Base-by-base conservation (phyloP, 92 coral and sea anemone species). In the Zoanthus gigantus region DNA sequence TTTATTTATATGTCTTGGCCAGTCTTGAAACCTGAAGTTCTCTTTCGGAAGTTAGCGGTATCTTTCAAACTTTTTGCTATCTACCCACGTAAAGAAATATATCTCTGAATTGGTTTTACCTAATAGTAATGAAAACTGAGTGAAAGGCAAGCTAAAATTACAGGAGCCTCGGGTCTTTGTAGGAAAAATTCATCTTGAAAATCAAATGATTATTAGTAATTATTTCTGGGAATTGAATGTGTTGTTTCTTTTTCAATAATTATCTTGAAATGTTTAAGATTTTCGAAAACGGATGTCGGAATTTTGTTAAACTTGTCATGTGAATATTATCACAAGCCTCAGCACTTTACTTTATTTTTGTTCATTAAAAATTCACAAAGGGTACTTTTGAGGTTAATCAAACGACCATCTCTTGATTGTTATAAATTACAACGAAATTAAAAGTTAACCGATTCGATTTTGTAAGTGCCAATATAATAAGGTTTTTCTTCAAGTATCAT, bases 381-480 rank as follows among this genome's bases (percentile, higher is more conserved):
- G 28, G 16, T 46, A 77, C 67, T 77, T 77, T 77, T 77, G 47
- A 54, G 46, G 67, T 77, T 77, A 77, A 29, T 54, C 30, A 31
- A 77, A 16, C 42, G 1, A 7, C 47, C 30, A 29, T 30, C 12
- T 50, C 82, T 30, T 3, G 34, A 30, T 77, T 28, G 53, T 44
- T 77, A 28, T 28, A 52, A 76, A 77, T 76, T 76, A 76, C 47
- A 77, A 13, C 12, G 15, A 54, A 77, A 77, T 77, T 77, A 77
- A 56, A 34, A 77, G 9, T 16, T 37, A 7, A 52, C 46, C 47
- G 32, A 75, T 34, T 75, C 2, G 14, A 9, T n/a, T 37, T 75
- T n/a, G 31, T 53, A n/a, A 18, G 14, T 44, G 44, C 7, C 60
- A 9, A 18, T 14, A 74, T 5, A 75, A 75, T 75, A 46, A 46